These are phyloP conservation scores for Hedya salicella DNA, from an alignment of 2,888 invertebrate genomes.

Conservation along the genomic window DNA sequence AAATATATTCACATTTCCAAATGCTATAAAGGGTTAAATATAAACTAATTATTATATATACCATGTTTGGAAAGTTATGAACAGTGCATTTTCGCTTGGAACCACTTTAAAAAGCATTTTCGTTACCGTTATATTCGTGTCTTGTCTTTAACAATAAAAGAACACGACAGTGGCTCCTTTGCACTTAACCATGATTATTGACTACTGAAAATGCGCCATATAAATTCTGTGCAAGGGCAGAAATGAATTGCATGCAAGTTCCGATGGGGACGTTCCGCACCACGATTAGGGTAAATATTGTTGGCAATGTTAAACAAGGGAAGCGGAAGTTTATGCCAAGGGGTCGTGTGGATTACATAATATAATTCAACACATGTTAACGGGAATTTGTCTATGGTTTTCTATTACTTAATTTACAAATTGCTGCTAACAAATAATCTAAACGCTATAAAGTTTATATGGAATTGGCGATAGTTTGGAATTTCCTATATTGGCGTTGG, in stretches of 20 bases:
- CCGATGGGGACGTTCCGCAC: slow-evolving; percentile 8
- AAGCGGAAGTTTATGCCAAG: slow-evolving; percentile 15
- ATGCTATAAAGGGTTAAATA: no score
- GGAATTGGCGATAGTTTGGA: background rate
- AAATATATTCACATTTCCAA: no score
- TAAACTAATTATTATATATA: no score
- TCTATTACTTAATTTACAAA: slow-evolving; percentile 7
- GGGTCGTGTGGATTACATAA: slow-evolving; percentile 21
- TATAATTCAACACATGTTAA: slow-evolving; percentile 24
- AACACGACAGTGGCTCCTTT: no score
- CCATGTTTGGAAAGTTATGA: no score
- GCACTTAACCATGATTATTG: background rate
- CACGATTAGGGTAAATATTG: slow-evolving; percentile 34
- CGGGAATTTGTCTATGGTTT: slow-evolving; percentile 1
- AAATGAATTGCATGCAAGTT: slow-evolving; percentile 31
- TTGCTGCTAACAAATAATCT: background rate
- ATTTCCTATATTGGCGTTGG: background rate
- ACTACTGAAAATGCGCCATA: background rate
- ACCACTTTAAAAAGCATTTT: no score
- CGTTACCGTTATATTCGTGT: no score
- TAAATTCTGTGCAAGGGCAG: background rate
- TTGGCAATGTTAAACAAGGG: slow-evolving; percentile 35
- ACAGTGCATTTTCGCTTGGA: no score
- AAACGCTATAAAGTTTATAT: background rate
- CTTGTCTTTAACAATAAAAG: no score